These are phyloP conservation scores for Andrena dorsata DNA, from an alignment of 2,888 invertebrate species.

Conservation along the genomic window DNA sequence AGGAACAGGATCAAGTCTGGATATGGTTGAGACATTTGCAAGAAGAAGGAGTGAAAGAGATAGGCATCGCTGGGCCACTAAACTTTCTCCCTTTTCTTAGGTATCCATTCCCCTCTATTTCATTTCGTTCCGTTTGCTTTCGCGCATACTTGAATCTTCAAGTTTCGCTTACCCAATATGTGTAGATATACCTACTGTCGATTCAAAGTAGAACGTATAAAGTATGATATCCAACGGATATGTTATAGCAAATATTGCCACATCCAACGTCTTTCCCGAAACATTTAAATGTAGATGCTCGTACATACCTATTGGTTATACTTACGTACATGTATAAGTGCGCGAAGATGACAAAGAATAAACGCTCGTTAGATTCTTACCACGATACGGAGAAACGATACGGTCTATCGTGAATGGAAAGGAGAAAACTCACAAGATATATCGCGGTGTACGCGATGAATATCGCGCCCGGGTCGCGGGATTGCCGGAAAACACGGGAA, in stretches of 20 bases:
- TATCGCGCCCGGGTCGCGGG: constrained; percentile 80
- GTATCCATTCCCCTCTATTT: constrained; percentile 81
- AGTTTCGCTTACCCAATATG: too few species aligned
- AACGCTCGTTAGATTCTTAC: constrained; percentile 86
- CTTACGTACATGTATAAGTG: neutral
- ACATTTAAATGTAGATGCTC: neutral
- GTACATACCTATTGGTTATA: neutral
- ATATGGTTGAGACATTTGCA: constrained; percentile 91
- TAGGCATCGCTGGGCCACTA: constrained; percentile 93
- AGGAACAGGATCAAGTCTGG: constrained; percentile 91
- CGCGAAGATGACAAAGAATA: neutral
- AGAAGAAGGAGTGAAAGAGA: constrained; percentile 93
- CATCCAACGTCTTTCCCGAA: too few species aligned
- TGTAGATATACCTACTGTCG: neutral
- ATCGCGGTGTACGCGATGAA: constrained; percentile 89
- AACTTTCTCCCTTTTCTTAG: constrained; percentile 94
- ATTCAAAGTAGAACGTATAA: neutral
- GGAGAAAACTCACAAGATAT: constrained; percentile 90
- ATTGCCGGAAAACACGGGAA: constrained; percentile 30
- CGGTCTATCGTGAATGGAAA: constrained; percentile 89
- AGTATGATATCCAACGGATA: too few species aligned
- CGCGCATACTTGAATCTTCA: too few species aligned
- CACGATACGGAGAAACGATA: constrained; percentile 88
- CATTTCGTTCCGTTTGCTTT: neutral
- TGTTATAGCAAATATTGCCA: too few species aligned